Conservation (phyloP, 2,113 vertebrate genomes). For the Riparia riparia region DNA sequence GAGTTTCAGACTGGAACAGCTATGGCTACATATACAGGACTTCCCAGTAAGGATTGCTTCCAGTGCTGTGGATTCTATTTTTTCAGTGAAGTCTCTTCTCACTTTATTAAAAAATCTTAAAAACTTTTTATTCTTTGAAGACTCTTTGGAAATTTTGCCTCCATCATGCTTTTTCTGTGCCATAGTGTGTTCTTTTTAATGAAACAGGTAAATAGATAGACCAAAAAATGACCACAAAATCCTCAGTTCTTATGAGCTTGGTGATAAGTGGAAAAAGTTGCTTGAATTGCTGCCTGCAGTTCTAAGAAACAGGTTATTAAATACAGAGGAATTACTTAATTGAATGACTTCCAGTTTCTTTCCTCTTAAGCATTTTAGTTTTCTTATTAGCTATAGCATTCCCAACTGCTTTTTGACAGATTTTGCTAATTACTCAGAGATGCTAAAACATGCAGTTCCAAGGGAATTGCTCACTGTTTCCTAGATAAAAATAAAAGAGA, state of each 20-base stretch:
- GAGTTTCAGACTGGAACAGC: background rate
- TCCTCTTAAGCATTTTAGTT: background rate
- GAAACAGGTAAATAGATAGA: background rate
- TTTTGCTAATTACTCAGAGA: conserved; percentile 27
- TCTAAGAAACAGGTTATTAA: background rate
- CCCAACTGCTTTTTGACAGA: background rate
- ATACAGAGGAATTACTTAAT: background rate
- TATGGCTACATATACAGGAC: background rate
- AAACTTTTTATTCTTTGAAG: background rate
- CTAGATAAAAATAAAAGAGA: conserved; percentile 9
- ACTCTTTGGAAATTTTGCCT: background rate
- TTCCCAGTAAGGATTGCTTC: background rate
- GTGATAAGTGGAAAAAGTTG: background rate
- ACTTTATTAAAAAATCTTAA: background rate
- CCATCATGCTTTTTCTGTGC: background rate
- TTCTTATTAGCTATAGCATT: background rate
- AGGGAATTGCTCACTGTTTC: conserved; percentile 20
- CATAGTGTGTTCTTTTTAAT: background rate
- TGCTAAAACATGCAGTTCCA: background rate
- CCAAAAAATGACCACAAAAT: background rate
- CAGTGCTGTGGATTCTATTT: background rate
- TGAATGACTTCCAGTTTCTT: background rate
- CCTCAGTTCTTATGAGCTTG: background rate
- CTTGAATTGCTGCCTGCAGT: background rate
- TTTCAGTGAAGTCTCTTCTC: background rate